Evolutionary conservation across 2,888 invertebrate species (phyloP), one percentile per base, ranked within the genome.

Genomic region (Iselma pallidipennis): DNA sequence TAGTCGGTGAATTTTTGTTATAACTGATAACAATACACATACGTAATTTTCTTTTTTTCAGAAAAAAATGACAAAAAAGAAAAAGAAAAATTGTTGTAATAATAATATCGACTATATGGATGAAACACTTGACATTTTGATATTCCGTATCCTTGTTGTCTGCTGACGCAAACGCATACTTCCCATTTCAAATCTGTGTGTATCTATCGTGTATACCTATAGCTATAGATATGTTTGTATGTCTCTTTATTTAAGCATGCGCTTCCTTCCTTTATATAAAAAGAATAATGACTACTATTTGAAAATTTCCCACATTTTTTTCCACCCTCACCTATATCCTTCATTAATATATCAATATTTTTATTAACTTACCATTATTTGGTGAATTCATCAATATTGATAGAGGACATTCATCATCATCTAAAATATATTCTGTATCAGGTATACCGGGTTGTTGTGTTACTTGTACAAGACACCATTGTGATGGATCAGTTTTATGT

Each of bases 391-490:
- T 93, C 66, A 94, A 86, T 78, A 96, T 95, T 54, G 95, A 94
- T 67, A 98, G 85, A 48, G 98, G 98, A 82, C 98, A 98, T 82
- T 99, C 98, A 82, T 97, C 95, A 79, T 98, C 97, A 80, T 97
- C 96, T 70, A 99, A 85, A 71, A 98, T 92, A 81, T 96, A 94
- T 82, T 98, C 97, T 16, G 91, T 88, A 76, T 90, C 89, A 71
- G 89, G 87, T 71, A 88, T 85, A 74, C 81, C 81, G 23, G 77
- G 78, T 67, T 78, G 82, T 70, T 72, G 80, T 62, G 79, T 82
- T 74, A 96, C 97, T 91, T 98, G 97, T 57, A 98, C 93, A 57
- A 99, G 88, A 80, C 97, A 97, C 85, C 92, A 99, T 74, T 94
- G 91, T 68, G 89, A 86, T 0, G 96, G 94, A 80, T 97, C 95